phyloP scores from a whole-genome alignment of 1,140 invertebrate genomes.

The Lineus longissimus region DNA sequence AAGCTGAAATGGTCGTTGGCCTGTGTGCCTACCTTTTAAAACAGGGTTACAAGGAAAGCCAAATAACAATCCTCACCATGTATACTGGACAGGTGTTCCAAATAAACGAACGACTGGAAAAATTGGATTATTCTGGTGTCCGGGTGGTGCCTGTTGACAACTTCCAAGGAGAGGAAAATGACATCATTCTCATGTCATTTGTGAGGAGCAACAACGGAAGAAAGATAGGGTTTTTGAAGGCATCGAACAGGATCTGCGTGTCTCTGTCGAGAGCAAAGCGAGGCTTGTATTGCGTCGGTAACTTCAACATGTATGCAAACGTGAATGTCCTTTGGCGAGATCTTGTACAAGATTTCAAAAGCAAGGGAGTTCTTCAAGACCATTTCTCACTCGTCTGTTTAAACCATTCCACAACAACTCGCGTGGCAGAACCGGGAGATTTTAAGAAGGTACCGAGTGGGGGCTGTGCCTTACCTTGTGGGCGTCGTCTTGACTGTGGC shows the following conservation, averaged over 20 bases:
- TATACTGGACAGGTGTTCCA: conserved; percentile 17
- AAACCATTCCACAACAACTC: conserved; percentile 13
- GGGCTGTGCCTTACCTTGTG: conserved; percentile 27
- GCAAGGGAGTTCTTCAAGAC: conserved; percentile 29
- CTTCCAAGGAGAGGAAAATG: conserved; percentile 33
- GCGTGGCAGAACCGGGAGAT: conserved; percentile 25
- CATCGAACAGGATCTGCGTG: conserved; percentile 25
- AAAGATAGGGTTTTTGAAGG: conserved; percentile 27
- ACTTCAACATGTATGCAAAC: conserved; percentile 16
- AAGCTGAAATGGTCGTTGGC: background rate
- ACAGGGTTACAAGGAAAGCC: conserved; percentile 10
- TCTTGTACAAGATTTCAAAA: conserved; percentile 29
- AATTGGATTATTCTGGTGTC: background rate
- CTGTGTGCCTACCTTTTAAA: conserved; percentile 10
- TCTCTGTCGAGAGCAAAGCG: conserved; percentile 25
- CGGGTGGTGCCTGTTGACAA: conserved; percentile 17
- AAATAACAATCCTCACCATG: conserved; percentile 16
- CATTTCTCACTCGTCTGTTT: conserved; percentile 4
- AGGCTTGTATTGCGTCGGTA: conserved; percentile 24
- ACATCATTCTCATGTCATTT: conserved; percentile 32
- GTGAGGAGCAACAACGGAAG: conserved; percentile 27
- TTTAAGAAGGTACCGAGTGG: conserved; percentile 27
- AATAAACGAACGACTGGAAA: background rate
- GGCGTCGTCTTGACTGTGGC: conserved; percentile 24
- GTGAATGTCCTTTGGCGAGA: conserved; percentile 32